Conservation (phyloP, 1,140 invertebrate genomes). For the Drosophila virilis region DNA sequence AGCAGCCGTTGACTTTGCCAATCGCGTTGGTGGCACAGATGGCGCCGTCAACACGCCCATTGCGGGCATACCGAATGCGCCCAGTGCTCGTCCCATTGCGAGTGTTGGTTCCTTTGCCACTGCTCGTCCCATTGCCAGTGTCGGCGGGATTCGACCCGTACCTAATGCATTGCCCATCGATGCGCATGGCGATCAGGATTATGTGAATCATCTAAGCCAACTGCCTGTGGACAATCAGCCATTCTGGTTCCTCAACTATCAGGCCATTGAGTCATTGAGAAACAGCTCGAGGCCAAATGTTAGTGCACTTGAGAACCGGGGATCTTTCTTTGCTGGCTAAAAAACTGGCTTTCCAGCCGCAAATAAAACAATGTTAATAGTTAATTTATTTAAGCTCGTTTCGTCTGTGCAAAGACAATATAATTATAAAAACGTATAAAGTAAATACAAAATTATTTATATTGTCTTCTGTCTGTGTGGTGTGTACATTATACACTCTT, state of each 20-base stretch:
- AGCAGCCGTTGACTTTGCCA: slow-evolving; percentile 28
- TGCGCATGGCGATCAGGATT: slow-evolving; percentile 84
- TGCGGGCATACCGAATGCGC: background rate
- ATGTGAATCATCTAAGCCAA: slow-evolving; percentile 83
- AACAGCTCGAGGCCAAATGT: slow-evolving; percentile 64
- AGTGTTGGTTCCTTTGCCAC: background rate
- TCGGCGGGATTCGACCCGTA: background rate
- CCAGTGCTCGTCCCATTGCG: background rate
- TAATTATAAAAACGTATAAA: background rate
- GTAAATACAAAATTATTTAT: background rate
- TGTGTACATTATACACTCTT: background rate
- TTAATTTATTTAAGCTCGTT: background rate
- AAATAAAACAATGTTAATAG: background rate
- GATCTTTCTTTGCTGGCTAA: slow-evolving; percentile 75
- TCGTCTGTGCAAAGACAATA: background rate
- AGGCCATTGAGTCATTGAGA: slow-evolving; percentile 81
- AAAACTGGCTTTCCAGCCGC: slow-evolving; percentile 14
- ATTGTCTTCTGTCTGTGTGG: background rate
- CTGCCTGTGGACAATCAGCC: slow-evolving; percentile 85
- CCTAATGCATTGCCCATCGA: slow-evolving; percentile 59
- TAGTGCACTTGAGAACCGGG: slow-evolving; percentile 56
- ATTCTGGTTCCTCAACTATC: slow-evolving; percentile 85
- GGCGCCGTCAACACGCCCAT: background rate
- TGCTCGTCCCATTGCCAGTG: slow-evolving; percentile 1
- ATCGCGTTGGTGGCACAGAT: slow-evolving; percentile 54